A percentile compares a stretch with the other conserved stretches of the same genome.
Evolutionary conservation across 2,888 invertebrate genomes (phyloP).

Genomic region (Drosophila ochracea): DNA sequence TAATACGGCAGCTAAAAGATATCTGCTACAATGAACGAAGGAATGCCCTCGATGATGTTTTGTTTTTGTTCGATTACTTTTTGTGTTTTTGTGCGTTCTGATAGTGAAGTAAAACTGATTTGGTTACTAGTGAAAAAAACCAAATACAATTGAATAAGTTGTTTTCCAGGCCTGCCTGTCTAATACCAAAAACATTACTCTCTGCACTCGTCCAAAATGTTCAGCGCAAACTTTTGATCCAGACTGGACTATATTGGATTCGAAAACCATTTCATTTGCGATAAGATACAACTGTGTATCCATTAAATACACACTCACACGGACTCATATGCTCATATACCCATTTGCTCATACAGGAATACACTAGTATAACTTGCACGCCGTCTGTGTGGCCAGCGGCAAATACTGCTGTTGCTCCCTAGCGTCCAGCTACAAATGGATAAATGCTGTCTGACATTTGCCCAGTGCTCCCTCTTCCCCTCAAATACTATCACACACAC

Average conservation of each 20-base stretch:
- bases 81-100: constrained; percentile 4
- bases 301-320: constrained; percentile 50
- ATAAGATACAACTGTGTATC: constrained; percentile 66
- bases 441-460: constrained; percentile 79
- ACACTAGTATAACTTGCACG: constrained; percentile 54
- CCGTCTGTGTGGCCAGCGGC: constrained; percentile 42
- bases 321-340: constrained; percentile 7
- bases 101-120: constrained; percentile 28
- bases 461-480: constrained; percentile 25
- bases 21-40: constrained; percentile 17
- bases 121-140: neutral
- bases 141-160: constrained; percentile 11
- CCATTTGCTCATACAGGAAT: constrained; percentile 14
- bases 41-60: neutral
- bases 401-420: constrained; percentile 46
- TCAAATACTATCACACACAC: constrained; percentile 16
- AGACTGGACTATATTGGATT: constrained; percentile 20
- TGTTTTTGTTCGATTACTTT: constrained; percentile 6
- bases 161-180: constrained; percentile 33
- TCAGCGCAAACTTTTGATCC: constrained; percentile 16
- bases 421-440: constrained; percentile 76
- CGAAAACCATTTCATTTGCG: constrained; percentile 47
- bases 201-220: constrained; percentile 7
- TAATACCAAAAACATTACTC: neutral
- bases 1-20: constrained; percentile 64